Evolutionary conservation across 2,888 invertebrate species (phyloP), one percentile per base, ranked within the genome.

Genomic region (Nomada lathburiana): DNA sequence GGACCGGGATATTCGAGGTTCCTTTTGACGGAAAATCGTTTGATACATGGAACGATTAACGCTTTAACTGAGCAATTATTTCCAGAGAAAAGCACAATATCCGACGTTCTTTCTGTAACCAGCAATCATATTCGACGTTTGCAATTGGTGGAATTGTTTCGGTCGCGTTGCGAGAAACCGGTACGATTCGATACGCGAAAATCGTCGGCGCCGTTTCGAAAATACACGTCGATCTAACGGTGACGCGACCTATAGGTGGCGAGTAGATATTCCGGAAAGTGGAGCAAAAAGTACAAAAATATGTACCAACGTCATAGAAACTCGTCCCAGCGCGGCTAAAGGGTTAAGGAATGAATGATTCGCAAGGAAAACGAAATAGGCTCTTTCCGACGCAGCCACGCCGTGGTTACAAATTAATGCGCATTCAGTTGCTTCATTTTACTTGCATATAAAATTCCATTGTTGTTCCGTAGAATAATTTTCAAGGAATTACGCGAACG

Each of bases 391-490:
- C 26, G 62, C 42, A 72, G 63, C 72, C 81, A 80, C 70, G 53
- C 73, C 64, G 60, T 36, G 68, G 52, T 20, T 42, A 53, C 82
- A 73, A 80, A 80, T 81, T 80, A 80, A 80, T 81, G 81, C 67
- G 80, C 67, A 80, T 80, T 81, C 80, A 55, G 81, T 80, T 80
- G 81, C 73, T 67, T 80, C 82, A 80, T 80, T 80, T 80, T 81
- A 80, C 82, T 80, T 81, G 80, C 82, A 80, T 81, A 64, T 72
- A 72, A 80, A 80, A 80, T 80, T 80, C 82, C 65, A 80, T 80
- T 80, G 82, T 80, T 72, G 73, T 81, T 80, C 50, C 80, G 80
- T 50, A 62, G 81, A 80, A 80, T 81, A 80, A 80, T 80, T 72
- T 80, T 81, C 80, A 80, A 80, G 80, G 80, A 80, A 81, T 80